Base-by-base conservation (phyloP, 2,113 vertebrate genomes). In the Rhinolophus sinicus region DNA sequence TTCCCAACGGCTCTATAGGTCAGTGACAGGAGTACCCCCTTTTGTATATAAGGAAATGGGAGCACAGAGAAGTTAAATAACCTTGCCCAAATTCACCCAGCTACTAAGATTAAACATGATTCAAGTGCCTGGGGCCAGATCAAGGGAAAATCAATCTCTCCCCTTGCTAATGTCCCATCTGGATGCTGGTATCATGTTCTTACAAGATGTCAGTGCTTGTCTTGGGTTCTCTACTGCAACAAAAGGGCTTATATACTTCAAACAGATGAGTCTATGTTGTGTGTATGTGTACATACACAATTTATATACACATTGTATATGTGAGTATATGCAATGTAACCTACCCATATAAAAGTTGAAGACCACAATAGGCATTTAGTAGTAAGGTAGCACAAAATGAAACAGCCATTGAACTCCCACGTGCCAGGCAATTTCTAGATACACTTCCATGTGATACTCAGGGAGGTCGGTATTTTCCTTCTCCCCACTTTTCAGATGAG, bases 351-450 rank as follows among this genome's bases (percentile, higher is more conserved):
- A 21, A 35, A 67, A 44, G 22, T 22, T 12, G 5, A 60, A 2
- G 22, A 13, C 8, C 1, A 26, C 18, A 47, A 2, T 0, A 52
- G n/a, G 56, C 72, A 47, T 58, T 80, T 14, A 44, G 12, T 21
- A 40, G 6, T 3, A 83, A 6, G 0, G 26, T 0, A 80, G 13
- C 28, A 47, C n/a, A 35, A 67, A 64, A 35, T 7, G 11, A 52
- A 85, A 22, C 5, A 1, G 9, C 3, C 24, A 38, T 1, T 4
- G 24, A 90, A 26, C 19, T 18, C n/a, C 19, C 3, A 4, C 1
- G 3, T 72, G 6, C 4, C 8, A 33, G 21, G 70, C 4, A 21
- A 5, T 33, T 19, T 47, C 7, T 16, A 64, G 14, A 28, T 30
- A 18, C 0, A 7, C 7, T 58, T 67, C 40, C 14, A 30, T 1